Evolutionary conservation across 2,888 invertebrate species (phyloP).

Genomic region (Orthosia gracilis): DNA sequence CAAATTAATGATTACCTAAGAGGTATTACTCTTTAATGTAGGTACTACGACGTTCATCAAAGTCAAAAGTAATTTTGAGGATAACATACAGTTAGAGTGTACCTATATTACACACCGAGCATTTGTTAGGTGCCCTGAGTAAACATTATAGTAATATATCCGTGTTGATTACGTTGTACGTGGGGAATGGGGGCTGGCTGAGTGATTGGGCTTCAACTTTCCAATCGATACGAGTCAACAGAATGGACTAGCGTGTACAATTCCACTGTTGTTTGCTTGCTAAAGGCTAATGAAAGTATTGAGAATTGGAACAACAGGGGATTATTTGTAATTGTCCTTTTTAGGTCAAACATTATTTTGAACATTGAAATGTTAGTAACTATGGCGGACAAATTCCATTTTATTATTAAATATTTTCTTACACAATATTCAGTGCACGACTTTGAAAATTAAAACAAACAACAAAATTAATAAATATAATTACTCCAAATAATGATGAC

Average conservation of each 20-base stretch:
- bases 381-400: conserved; percentile 22
- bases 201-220: conserved; percentile 72
- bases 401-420: conserved; percentile 26
- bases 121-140: conserved; percentile 63
- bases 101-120: conserved; percentile 24
- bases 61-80: conserved; percentile 24
- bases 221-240: conserved; percentile 70
- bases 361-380: conserved; percentile 28
- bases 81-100: conserved; percentile 22
- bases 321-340: conserved; percentile 51
- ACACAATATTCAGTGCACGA: conserved; percentile 21
- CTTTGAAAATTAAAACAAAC: conserved; percentile 41
- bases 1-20: conserved; percentile 28
- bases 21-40: conserved; percentile 11
- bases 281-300: conserved; percentile 66
- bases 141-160: conserved; percentile 68
- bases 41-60: conserved; percentile 8
- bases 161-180: conserved; percentile 69
- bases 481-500: conserved; percentile 54
- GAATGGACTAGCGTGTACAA: conserved; percentile 61
- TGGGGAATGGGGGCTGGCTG: conserved; percentile 58
- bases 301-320: conserved; percentile 40
- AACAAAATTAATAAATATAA: conserved; percentile 39
- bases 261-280: conserved; percentile 63
- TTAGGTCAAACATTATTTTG: conserved; percentile 14